These are phyloP conservation scores for Troides oblongomaculatus DNA, from an alignment of 2,888 invertebrate species.

Conservation along the genomic window DNA sequence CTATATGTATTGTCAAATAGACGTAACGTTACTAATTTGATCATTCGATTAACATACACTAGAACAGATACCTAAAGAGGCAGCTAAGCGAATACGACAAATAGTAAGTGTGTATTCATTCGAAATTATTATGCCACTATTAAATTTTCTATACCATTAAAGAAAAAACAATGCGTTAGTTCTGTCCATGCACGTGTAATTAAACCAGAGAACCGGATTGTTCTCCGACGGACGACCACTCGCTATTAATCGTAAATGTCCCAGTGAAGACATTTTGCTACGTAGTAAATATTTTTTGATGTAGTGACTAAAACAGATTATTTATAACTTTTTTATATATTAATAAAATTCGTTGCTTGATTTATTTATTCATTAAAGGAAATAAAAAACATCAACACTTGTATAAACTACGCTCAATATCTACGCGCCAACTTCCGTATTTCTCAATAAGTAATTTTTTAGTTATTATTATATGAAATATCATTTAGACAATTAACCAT, in stretches of 20 bases:
- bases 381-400: no score
- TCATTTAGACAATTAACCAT: slow-evolving; percentile 14
- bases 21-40: slow-evolving; percentile 6
- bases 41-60: slow-evolving; percentile 17
- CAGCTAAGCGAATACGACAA: slow-evolving; percentile 2
- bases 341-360: no score
- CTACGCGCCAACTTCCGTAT: no score
- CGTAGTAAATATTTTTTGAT: no score
- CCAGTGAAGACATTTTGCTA: no score
- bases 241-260: slow-evolving; percentile 60
- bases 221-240: slow-evolving; percentile 36
- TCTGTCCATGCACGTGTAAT: slow-evolving; percentile 55
- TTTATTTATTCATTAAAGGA: no score
- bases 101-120: slow-evolving; percentile 9
- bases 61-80: slow-evolving; percentile 19
- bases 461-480: no score
- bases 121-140: slow-evolving; percentile 16
- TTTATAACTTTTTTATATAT: no score
- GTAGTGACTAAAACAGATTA: background rate
- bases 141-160: slow-evolving; percentile 16
- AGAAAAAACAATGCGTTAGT: slow-evolving; percentile 47
- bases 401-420: no score
- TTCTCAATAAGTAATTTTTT: no score
- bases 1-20: background rate
- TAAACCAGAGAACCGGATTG: slow-evolving; percentile 61